Percentiles rank a stretch among this genome's conserved stretches.
Evolutionary conservation across 2,113 vertebrate genomes (phyloP).

Genomic region (Mixornis gularis): DNA sequence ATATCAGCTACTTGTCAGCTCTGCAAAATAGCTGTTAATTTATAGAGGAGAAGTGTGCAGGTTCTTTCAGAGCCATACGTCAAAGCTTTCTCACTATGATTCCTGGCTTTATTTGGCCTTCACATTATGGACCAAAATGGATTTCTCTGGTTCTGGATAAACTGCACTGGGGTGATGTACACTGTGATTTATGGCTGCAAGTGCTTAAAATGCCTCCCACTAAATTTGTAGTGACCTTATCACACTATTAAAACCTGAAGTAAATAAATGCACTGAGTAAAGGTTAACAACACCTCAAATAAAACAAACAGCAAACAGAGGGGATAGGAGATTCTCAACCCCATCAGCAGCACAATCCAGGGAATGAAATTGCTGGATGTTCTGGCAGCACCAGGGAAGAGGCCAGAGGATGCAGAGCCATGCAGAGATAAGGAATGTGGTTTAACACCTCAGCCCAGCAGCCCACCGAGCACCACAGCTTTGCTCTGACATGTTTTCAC

Average conservation of each 20-base stretch:
- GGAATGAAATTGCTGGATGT: background rate
- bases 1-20: conserved; percentile 62
- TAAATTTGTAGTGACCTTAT: conserved; percentile 67
- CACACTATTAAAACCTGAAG: conserved; percentile 35
- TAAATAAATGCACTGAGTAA: conserved; percentile 57
- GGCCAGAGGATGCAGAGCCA: background rate
- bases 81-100: conserved; percentile 45
- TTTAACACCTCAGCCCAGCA: background rate
- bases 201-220: conserved; percentile 61
- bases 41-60: conserved; percentile 51
- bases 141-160: conserved; percentile 60
- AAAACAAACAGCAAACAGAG: conserved; percentile 51
- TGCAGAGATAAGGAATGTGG: background rate
- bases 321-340: background rate
- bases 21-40: conserved; percentile 64
- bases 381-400: background rate
- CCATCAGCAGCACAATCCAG: background rate
- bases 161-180: background rate
- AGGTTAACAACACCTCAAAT: conserved; percentile 61
- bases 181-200: conserved; percentile 65
- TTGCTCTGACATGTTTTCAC: background rate
- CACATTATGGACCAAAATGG: conserved; percentile 60
- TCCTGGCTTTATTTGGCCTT: conserved; percentile 46
- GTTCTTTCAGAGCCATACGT: conserved; percentile 51
- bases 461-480: fast-evolving